These are phyloP conservation scores for Hemicordylus capensis DNA, from an alignment of 2,113 vertebrate species.

Conservation along the genomic window DNA sequence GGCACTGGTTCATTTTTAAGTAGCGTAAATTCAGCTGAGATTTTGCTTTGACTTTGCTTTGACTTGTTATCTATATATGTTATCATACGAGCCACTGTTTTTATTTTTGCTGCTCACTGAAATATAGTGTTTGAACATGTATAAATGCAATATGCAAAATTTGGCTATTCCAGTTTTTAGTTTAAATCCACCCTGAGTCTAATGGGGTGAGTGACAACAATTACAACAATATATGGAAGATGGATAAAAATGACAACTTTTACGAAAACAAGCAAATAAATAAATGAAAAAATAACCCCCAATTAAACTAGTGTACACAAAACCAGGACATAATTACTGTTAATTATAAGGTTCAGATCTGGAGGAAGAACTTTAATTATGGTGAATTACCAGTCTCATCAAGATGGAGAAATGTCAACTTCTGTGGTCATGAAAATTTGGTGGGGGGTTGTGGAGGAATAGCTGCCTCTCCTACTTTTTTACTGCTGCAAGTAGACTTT, in stretches of 20 bases:
- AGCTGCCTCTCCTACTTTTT: no score
- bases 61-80: slow-evolving; percentile 12
- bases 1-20: slow-evolving; percentile 5
- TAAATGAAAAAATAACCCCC: no score
- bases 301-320: no score
- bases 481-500: no score
- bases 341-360: not conserved
- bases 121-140: not conserved
- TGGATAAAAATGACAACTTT: not conserved
- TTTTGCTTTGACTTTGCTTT: slow-evolving; percentile 49
- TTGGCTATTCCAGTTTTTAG: not conserved
- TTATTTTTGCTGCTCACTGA: slow-evolving; percentile 11
- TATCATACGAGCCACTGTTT: not conserved
- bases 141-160: not conserved
- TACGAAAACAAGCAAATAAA: not conserved
- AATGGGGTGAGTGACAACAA: not conserved
- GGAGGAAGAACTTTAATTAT: not conserved
- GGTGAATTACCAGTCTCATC: not conserved
- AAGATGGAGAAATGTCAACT: not conserved
- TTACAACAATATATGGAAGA: not conserved
- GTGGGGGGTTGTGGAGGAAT: no score
- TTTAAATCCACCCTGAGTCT: not conserved
- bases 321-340: no score
- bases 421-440: no score
- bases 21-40: not conserved